Percentiles rank a stretch among this genome's conserved stretches.
phyloP scores from a whole-genome alignment of 1,140 invertebrate genomes.

The Pseudobourletiella spinata region DNA sequence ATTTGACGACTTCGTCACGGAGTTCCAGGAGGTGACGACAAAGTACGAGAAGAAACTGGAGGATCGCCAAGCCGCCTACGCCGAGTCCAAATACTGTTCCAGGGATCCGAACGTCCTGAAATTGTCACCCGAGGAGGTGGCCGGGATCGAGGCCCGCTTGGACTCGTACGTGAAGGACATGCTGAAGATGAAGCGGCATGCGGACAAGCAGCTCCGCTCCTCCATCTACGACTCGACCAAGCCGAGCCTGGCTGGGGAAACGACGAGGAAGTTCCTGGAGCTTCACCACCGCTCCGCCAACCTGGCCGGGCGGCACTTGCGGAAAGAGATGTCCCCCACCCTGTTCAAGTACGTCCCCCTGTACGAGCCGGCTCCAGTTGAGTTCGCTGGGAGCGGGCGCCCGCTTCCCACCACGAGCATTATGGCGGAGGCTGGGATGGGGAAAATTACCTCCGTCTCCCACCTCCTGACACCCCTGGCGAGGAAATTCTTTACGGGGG shows the following conservation, averaged over 20 bases:
- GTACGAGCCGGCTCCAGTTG: conserved; percentile 10
- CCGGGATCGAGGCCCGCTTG: conserved; percentile 20
- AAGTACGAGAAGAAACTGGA: conserved; percentile 23
- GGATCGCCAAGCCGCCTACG: neutral
- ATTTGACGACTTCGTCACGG: conserved; percentile 29
- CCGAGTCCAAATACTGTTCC: neutral
- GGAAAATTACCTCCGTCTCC: neutral
- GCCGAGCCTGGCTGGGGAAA: neutral
- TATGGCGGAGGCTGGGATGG: conserved; percentile 16
- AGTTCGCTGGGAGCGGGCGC: neutral
- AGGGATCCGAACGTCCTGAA: conserved; percentile 20
- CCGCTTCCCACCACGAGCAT: conserved; percentile 7
- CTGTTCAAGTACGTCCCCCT: conserved; percentile 25
- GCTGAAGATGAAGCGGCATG: conserved; percentile 12
- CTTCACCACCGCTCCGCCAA: neutral
- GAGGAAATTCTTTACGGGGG: conserved; percentile 6
- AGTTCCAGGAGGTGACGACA: conserved; percentile 28
- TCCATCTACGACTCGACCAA: neutral
- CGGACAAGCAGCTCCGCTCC: conserved; percentile 7
- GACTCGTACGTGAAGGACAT: conserved; percentile 26
- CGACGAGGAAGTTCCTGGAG: conserved; percentile 9
- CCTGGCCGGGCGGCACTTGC: no score
- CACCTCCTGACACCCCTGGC: conserved; percentile 14
- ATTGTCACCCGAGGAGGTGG: conserved; percentile 13
- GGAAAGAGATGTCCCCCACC: neutral